phyloP scores from a whole-genome alignment of 2,113 vertebrate genomes.

The Oenanthe oenanthe region DNA sequence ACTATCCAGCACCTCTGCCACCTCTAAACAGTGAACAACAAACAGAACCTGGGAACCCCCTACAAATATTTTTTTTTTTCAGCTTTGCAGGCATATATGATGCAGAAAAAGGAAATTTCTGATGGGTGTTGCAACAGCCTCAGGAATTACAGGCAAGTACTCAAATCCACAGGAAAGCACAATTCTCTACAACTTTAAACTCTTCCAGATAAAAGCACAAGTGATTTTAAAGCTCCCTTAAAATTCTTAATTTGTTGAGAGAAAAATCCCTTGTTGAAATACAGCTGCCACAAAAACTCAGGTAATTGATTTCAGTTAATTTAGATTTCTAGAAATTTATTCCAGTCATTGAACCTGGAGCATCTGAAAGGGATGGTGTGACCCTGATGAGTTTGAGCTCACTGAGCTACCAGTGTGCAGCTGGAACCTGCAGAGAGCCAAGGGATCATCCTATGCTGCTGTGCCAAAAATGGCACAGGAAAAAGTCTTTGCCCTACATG shows the following conservation, averaged over 20 bases:
- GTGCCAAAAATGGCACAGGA: neutral
- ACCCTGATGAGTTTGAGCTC: neutral
- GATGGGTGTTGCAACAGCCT: neutral
- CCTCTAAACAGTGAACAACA: neutral
- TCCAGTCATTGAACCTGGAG: neutral
- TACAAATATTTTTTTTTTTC: too few relatives aligned
- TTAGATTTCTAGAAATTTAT: neutral
- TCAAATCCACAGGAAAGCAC: neutral
- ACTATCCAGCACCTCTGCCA: slow-evolving; percentile 52
- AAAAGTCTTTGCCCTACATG: rapidly evolving
- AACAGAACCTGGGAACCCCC: neutral
- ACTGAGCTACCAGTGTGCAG: neutral
- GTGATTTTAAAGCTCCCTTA: neutral
- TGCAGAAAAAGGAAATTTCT: neutral
- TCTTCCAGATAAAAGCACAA: neutral
- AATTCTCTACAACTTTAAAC: neutral
- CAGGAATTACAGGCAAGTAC: neutral
- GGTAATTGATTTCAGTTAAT: neutral
- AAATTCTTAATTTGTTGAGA: neutral
- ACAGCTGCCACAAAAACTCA: neutral
- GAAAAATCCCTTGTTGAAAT: neutral
- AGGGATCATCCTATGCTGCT: neutral
- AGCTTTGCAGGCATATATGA: neutral
- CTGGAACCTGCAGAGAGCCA: neutral
- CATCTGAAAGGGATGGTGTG: neutral